Evolutionary conservation across 2,797 vertebrate species (phyloP), one percentile per base, ranked within the genome.

Genomic region (Capromys pilorides): DNA sequence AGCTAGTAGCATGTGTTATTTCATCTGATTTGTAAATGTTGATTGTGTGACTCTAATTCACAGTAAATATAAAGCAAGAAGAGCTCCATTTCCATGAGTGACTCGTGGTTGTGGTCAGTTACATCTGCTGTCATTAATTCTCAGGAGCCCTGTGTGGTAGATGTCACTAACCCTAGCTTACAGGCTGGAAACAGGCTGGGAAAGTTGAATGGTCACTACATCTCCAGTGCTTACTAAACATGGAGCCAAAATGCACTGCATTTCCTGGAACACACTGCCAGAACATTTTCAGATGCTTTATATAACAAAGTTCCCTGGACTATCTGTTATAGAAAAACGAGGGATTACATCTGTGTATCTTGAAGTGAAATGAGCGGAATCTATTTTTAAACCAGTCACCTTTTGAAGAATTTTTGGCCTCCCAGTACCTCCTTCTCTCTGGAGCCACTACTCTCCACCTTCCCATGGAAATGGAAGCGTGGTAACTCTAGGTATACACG

Each of bases 11-110:
- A 86, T 89, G 12, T 45, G 57, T 31, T n/a, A 81, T 13, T 88
- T 95, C 26, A 88, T 95, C 67, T 83, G 69, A 95, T 87, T 94
- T 95, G 78, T 54, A 86, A 90, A 59, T 81, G 26, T 61, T 86
- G 39, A 83, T 69, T 75, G 45, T 64, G 3, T 59, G 67, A 88
- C 39, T 75, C 41, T 78, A 84, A 95, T 91, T 77, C 73, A 88
- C 54, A 86, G 73, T 71, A 92, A 93, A 90, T 67, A 82, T 67
- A 88, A 90, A 91, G 61, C 62, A 83, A 83, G 24, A 66, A 86
- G 67, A 62, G n/a, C 19, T 93, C 19, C 16, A n/a, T 80, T 19
- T 28, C 79, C 49, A 54, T 45, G n/a, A 92, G 75, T 84, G 31
- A 78, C 24, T 59, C 4, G 82, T 28, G n/a, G 2, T n/a, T 85